These are phyloP conservation scores for Eulithis testata DNA, from an alignment of 2,888 invertebrate species.

Conservation along the genomic window DNA sequence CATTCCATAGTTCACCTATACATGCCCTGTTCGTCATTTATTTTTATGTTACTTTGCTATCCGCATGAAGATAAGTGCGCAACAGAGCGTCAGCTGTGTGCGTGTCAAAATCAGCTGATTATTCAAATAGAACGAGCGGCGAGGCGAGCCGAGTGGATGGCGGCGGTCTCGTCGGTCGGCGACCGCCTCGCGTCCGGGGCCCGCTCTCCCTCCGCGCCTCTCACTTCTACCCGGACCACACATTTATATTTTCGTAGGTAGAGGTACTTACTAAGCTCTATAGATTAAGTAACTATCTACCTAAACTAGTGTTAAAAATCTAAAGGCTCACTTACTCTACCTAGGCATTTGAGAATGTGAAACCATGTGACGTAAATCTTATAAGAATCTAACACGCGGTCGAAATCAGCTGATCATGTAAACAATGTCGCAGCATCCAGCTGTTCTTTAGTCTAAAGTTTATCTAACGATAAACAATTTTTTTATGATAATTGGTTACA, in stretches of 20 bases:
- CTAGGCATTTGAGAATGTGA: not conserved
- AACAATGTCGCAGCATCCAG: constrained; percentile 63
- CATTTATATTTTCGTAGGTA: constrained; percentile 20
- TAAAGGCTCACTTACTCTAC: not conserved
- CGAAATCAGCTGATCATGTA: constrained; percentile 80
- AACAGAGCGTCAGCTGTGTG: constrained; percentile 79
- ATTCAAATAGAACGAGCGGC: constrained; percentile 79
- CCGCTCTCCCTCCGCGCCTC: constrained; percentile 14
- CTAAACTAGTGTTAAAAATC: not conserved
- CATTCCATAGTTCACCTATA: constrained; percentile 16
- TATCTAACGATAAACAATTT: constrained; percentile 7
- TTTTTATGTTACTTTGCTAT: constrained; percentile 36
- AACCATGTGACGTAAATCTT: constrained; percentile 45
- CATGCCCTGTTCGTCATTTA: constrained; percentile 7
- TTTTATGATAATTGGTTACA: not conserved
- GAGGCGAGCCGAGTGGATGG: constrained; percentile 50
- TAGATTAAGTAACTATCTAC: too few species aligned
- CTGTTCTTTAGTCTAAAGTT: constrained; percentile 14
- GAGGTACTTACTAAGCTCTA: too few species aligned
- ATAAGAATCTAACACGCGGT: constrained; percentile 60
- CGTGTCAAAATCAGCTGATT: constrained; percentile 86
- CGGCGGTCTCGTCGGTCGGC: constrained; percentile 49
- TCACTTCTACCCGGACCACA: constrained; percentile 34
- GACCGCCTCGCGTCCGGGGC: constrained; percentile 44
- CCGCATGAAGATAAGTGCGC: constrained; percentile 71